Evolutionary conservation across 2,113 vertebrate genomes (phyloP).

Genomic region (Ammospiza nelsoni): DNA sequence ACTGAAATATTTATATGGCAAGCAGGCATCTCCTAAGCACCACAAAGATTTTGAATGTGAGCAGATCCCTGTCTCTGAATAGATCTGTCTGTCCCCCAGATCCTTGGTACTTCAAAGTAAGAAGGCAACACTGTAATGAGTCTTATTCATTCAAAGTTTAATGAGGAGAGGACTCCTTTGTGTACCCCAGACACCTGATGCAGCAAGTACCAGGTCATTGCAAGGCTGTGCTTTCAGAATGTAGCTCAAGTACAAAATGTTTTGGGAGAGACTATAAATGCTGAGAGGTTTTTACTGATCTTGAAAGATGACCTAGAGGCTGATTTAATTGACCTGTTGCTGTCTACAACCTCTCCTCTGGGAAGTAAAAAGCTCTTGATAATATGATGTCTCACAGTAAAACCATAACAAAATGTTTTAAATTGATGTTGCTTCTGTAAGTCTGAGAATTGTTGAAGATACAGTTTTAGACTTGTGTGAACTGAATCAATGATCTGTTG

Average conservation of each 20-base stretch:
- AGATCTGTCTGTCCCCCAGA: not conserved
- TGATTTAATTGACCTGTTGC: not conserved
- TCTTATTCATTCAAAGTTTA: not conserved
- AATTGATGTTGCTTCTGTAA: not conserved
- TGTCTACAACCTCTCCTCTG: not conserved
- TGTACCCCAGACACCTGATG: not conserved
- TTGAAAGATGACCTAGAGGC: not conserved
- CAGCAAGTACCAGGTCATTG: not conserved
- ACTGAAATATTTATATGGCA: not conserved
- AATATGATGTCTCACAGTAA: not conserved
- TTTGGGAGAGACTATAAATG: not conserved
- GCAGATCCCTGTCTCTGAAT: not conserved
- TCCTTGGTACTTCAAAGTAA: not conserved
- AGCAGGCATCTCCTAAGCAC: not conserved
- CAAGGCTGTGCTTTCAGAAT: not conserved
- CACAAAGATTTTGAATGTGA: not conserved
- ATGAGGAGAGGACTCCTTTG: not conserved
- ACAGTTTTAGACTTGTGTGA: not conserved
- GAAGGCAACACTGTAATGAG: not conserved
- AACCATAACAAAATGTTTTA: not conserved
- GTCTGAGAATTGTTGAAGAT: not conserved
- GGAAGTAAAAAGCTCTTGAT: not conserved
- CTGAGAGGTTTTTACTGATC: not conserved
- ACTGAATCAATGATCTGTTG: not conserved
- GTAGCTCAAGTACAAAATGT: not conserved